Conservation (phyloP, 1,140 invertebrate species). For the Yoshiicerus persimilis region DNA sequence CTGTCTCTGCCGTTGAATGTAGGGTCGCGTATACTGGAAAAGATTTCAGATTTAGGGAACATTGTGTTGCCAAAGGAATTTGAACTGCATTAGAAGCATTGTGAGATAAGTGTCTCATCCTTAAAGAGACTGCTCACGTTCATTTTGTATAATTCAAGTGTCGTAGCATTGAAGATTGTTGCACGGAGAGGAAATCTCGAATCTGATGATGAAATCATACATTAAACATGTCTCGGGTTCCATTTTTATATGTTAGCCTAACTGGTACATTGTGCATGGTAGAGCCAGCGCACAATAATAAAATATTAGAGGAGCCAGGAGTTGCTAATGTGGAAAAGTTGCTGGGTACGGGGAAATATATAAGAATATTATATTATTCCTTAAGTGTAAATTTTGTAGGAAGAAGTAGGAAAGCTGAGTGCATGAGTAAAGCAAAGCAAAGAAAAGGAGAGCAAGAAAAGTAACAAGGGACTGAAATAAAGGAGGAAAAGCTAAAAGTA, state of each 20-base stretch:
- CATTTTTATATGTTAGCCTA: neutral
- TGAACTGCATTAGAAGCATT: slow-evolving; percentile 15
- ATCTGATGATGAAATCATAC: slow-evolving; percentile 14
- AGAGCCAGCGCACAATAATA: neutral
- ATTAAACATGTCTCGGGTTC: neutral
- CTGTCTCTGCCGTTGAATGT: neutral
- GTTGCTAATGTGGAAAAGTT: slow-evolving; percentile 4
- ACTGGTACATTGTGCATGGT: too few relatives aligned
- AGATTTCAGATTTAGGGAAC: neutral
- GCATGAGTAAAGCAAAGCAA: neutral
- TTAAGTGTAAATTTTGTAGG: neutral
- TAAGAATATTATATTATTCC: neutral
- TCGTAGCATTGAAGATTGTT: neutral
- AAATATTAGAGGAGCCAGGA: neutral
- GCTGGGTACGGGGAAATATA: neutral
- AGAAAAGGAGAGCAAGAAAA: neutral
- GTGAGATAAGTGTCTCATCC: neutral
- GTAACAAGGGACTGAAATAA: neutral
- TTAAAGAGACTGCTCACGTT: neutral
- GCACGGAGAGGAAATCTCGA: neutral
- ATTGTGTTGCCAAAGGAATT: neutral
- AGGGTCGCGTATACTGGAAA: neutral
- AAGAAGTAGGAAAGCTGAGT: neutral
- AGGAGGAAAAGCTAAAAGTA: neutral
- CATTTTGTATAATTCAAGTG: neutral